phyloP scores from a whole-genome alignment of 2,888 invertebrate genomes.

The Hypsopygia costalis region DNA sequence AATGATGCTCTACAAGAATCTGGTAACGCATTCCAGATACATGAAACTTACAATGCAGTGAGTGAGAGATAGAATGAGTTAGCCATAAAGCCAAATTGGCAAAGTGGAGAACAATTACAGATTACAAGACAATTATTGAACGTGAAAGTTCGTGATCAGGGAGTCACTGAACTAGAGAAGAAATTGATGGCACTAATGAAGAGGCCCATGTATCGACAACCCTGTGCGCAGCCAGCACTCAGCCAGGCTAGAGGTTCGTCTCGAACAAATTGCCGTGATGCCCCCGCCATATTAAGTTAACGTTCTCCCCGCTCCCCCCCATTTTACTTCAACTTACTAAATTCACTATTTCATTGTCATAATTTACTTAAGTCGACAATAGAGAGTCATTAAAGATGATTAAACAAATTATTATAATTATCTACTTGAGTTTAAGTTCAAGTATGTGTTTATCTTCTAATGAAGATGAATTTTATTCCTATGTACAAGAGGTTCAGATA shows the following conservation, averaged over 20 bases:
- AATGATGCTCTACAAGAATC: no score
- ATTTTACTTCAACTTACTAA: constrained; percentile 34
- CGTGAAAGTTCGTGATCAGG: no score
- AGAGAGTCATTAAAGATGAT: constrained; percentile 30
- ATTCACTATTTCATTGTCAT: constrained; percentile 47
- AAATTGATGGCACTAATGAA: no score
- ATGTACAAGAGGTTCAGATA: no score
- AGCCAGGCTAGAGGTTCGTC: constrained; percentile 62
- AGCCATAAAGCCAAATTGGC: no score
- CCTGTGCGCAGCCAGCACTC: constrained; percentile 55
- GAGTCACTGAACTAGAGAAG: no score
- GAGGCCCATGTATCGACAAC: constrained; percentile 27
- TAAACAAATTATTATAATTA: constrained; percentile 27
- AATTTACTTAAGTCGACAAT: constrained; percentile 48
- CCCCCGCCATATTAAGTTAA: constrained; percentile 75
- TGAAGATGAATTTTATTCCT: background rate
- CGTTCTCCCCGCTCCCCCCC: constrained; percentile 44
- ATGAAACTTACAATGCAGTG: no score
- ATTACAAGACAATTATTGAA: no score
- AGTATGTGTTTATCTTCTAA: background rate
- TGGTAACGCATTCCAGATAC: no score
- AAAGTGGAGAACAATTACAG: no score
- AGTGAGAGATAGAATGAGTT: no score
- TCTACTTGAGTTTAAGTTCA: constrained; percentile 8
- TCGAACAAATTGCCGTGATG: constrained; percentile 77